Evolutionary conservation across 2,888 invertebrate species (phyloP).

Genomic region (Anarsia innoxiella): DNA sequence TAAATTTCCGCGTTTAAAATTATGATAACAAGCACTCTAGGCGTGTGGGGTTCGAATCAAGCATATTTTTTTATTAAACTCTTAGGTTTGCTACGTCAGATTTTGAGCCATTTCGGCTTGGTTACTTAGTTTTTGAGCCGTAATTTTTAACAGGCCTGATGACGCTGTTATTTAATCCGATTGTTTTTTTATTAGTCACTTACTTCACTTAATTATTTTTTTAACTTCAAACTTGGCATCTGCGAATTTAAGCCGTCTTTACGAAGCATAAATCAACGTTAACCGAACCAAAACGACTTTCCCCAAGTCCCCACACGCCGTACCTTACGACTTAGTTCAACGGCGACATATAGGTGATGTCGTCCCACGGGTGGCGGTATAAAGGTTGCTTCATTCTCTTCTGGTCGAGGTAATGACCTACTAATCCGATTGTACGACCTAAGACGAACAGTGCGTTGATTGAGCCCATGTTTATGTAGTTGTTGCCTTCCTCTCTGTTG

Average conservation of each 20-base stretch:
- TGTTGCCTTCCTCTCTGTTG: constrained; percentile 96
- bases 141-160: too few species aligned
- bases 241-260: background rate
- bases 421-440: constrained; percentile 98
- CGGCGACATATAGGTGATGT: constrained; percentile 82
- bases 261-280: background rate
- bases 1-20: too few species aligned
- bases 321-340: constrained; percentile 34
- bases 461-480: constrained; percentile 97
- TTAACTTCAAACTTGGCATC: background rate
- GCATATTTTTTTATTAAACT: too few species aligned
- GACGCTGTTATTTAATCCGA: too few species aligned
- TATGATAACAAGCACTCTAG: too few species aligned
- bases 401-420: constrained; percentile 99
- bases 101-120: too few species aligned
- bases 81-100: too few species aligned
- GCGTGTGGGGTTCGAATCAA: too few species aligned
- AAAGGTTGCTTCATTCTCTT: constrained; percentile 98
- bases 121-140: too few species aligned
- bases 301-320: background rate
- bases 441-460: constrained; percentile 99
- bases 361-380: constrained; percentile 99
- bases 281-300: background rate
- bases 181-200: background rate
- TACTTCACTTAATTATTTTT: background rate